These are phyloP conservation scores for Coremacera marginata DNA, from an alignment of 2,888 invertebrate species.

Conservation along the genomic window DNA sequence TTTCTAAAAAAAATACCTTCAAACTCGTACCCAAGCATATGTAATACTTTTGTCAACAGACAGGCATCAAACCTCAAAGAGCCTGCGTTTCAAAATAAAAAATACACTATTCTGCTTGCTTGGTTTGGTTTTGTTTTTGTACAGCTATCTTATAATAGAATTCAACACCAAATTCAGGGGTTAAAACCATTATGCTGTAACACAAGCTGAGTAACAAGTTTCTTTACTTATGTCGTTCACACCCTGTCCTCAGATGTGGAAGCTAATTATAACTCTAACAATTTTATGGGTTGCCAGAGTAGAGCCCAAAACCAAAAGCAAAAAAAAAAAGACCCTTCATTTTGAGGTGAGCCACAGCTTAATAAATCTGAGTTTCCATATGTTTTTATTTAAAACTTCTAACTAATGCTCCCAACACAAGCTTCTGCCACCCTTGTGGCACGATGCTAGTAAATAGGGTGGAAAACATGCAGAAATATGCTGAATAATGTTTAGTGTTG, in stretches of 20 bases:
- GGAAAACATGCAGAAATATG: neutral
- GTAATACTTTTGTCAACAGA: too few relatives aligned
- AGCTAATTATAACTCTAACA: constrained; percentile 3
- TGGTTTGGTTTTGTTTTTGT: neutral
- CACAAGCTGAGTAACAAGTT: constrained; percentile 1
- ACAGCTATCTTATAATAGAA: neutral
- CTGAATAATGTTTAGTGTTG: neutral
- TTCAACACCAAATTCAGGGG: neutral
- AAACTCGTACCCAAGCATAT: too few relatives aligned
- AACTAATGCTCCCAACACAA: neutral
- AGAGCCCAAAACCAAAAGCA: neutral
- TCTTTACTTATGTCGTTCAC: constrained; percentile 11
- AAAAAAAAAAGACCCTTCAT: neutral
- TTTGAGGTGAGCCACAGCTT: neutral
- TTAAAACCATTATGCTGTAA: neutral
- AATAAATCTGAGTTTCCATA: neutral
- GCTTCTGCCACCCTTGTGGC: neutral
- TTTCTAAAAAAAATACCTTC: too few relatives aligned
- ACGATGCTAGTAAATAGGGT: neutral
- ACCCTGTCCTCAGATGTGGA: neutral
- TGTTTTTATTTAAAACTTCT: neutral
- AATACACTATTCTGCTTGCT: too few relatives aligned
- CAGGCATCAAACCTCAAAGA: too few relatives aligned
- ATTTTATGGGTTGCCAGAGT: neutral
- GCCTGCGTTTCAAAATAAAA: too few relatives aligned